Conservation (phyloP, 1,140 invertebrate genomes). For the Macrotrachela quadricornifera region DNA sequence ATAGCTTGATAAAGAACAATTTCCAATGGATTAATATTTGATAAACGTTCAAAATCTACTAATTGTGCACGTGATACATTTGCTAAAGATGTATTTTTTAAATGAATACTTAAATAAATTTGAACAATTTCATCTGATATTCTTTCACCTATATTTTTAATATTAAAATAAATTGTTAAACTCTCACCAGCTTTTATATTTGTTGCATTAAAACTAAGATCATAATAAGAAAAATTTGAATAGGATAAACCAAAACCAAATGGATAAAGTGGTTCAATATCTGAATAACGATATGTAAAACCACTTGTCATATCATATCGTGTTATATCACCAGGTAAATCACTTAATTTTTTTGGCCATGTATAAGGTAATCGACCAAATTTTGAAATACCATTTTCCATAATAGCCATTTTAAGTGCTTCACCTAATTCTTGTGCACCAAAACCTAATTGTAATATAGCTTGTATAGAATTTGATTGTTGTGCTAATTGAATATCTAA, state of each 20-base stretch:
- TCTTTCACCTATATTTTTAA: slow-evolving; percentile 14
- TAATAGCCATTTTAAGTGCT: slow-evolving; percentile 15
- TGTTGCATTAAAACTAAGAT: slow-evolving; percentile 8
- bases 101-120: slow-evolving; percentile 19
- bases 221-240: slow-evolving; percentile 17
- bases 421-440: slow-evolving; percentile 21
- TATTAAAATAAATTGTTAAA: slow-evolving; percentile 11
- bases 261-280: slow-evolving; percentile 16
- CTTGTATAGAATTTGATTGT: slow-evolving; percentile 9
- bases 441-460: slow-evolving; percentile 23
- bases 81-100: slow-evolving; percentile 15
- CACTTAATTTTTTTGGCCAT: slow-evolving; percentile 12
- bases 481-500: slow-evolving; percentile 17
- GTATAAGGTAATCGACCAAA: slow-evolving; percentile 18
- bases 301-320: slow-evolving; percentile 7
- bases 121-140: slow-evolving; percentile 17
- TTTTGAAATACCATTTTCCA: slow-evolving; percentile 14
- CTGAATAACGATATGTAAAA: slow-evolving; percentile 9
- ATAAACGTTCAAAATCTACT: slow-evolving; percentile 14
- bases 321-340: slow-evolving; percentile 1
- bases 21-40: slow-evolving; percentile 7
- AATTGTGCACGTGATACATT: slow-evolving; percentile 11
- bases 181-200: slow-evolving; percentile 12
- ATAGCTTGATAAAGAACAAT: slow-evolving; percentile 3
- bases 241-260: slow-evolving; percentile 27